phyloP scores from a whole-genome alignment of 2,888 invertebrate genomes.

The Protophormia terraenovae region DNA sequence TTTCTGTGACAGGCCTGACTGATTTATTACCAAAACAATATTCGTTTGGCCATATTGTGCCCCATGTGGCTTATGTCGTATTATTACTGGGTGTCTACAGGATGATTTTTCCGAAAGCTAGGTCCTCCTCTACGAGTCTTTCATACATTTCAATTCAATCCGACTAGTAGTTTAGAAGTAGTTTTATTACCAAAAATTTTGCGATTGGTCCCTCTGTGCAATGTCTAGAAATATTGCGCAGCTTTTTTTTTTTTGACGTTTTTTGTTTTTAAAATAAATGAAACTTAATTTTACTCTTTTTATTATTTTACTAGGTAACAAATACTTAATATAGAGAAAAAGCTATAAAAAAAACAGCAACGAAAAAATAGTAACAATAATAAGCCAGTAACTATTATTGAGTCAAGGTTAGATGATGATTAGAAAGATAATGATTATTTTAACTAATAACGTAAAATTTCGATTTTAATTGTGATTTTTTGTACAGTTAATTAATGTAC shows the following conservation, averaged over 20 bases:
- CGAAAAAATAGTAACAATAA: neutral
- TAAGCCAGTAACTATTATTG: slow-evolving; percentile 1
- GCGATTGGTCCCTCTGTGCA: too few species aligned
- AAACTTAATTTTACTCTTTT: slow-evolving; percentile 24
- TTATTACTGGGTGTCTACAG: too few species aligned
- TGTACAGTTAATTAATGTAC: neutral
- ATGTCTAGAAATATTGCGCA: slow-evolving; percentile 38
- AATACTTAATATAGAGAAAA: neutral
- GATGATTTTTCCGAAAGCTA: too few species aligned
- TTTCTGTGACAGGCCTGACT: too few species aligned
- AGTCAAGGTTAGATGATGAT: slow-evolving; percentile 49
- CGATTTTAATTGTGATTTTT: slow-evolving; percentile 14
- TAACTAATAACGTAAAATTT: slow-evolving; percentile 39
- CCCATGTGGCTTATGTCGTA: too few species aligned
- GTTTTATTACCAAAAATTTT: too few species aligned
- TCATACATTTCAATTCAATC: too few species aligned
- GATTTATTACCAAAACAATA: too few species aligned
- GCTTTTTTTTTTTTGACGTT: slow-evolving; percentile 28
- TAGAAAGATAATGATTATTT: slow-evolving; percentile 13
- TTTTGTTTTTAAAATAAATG: slow-evolving; percentile 12
- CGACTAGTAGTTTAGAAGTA: too few species aligned
- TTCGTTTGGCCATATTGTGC: too few species aligned
- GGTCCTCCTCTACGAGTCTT: too few species aligned
- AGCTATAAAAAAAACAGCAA: neutral
- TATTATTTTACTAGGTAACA: neutral